Evolutionary conservation across 2,797 vertebrate genomes (phyloP).

Genomic region (Catharus ustulatus): DNA sequence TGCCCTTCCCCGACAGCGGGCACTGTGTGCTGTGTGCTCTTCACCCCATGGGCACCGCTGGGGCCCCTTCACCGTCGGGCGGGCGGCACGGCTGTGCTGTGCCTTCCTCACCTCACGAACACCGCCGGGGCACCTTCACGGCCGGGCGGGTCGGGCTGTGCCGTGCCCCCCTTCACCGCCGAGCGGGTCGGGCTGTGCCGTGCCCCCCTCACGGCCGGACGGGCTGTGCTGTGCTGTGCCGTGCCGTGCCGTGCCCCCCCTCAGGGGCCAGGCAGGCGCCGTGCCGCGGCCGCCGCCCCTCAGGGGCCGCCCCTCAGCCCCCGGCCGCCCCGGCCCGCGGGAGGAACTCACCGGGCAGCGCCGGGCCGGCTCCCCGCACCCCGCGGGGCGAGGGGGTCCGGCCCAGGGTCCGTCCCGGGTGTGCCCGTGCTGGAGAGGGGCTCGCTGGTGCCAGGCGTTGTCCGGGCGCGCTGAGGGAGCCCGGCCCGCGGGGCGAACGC

Average conservation of each 20-base stretch:
- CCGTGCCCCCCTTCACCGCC: neutral
- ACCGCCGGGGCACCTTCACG: neutral
- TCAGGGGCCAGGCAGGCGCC: too few species aligned
- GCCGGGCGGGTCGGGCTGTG: neutral
- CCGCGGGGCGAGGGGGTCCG: neutral
- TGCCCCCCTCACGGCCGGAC: neutral
- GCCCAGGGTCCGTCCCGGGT: neutral
- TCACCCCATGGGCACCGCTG: accelerated
- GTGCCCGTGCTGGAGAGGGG: neutral
- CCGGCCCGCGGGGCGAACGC: neutral
- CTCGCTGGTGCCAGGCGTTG: neutral
- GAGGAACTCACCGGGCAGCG: neutral
- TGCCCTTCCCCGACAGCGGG: accelerated
- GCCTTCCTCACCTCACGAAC: too few species aligned
- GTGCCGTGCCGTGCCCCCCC: too few species aligned
- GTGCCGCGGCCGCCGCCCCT: neutral
- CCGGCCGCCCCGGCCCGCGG: too few species aligned
- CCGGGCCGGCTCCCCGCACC: neutral
- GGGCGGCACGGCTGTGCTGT: too few species aligned
- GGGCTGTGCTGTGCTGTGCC: too few species aligned
- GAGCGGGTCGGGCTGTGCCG: neutral
- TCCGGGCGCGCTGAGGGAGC: neutral
- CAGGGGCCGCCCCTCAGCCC: neutral
- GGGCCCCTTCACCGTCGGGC: too few species aligned
- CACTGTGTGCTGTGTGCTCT: too few species aligned